Conservation (phyloP, 2,888 invertebrate species). For the Caenorhabditis plicata region DNA sequence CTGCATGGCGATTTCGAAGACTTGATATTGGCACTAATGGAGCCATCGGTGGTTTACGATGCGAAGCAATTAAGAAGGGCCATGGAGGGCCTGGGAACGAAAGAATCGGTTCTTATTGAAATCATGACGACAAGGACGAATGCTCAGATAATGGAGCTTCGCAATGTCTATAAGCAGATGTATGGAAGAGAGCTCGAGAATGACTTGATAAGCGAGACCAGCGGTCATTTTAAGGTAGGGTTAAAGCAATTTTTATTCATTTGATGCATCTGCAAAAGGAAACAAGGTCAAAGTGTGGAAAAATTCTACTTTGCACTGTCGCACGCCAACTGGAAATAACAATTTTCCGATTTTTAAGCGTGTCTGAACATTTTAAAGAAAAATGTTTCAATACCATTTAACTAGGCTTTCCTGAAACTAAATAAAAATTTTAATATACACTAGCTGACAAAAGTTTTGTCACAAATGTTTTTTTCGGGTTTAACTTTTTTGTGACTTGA, state of each 20-base stretch:
- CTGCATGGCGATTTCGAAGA: slow-evolving; percentile 64
- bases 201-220: slow-evolving; percentile 77
- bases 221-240: slow-evolving; percentile 79
- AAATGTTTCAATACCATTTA: neutral
- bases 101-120: slow-evolving; percentile 83
- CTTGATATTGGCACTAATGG: slow-evolving; percentile 61
- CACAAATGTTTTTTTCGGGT: no score
- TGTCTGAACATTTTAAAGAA: no score
- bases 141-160: slow-evolving; percentile 68
- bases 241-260: no score
- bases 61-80: slow-evolving; percentile 67
- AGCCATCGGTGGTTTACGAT: slow-evolving; percentile 67
- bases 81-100: slow-evolving; percentile 76
- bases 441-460: no score
- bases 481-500: no score
- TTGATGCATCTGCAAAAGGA: no score
- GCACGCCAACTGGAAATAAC: no score
- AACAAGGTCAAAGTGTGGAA: no score
- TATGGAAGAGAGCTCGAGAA: slow-evolving; percentile 60
- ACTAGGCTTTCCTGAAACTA: neutral
- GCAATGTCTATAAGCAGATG: slow-evolving; percentile 65
- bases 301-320: no score
- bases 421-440: no score
- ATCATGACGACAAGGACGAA: slow-evolving; percentile 85
- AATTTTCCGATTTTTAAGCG: no score